These are phyloP conservation scores for Hyla sarda DNA, from an alignment of 2,113 vertebrate genomes.

Conservation along the genomic window DNA sequence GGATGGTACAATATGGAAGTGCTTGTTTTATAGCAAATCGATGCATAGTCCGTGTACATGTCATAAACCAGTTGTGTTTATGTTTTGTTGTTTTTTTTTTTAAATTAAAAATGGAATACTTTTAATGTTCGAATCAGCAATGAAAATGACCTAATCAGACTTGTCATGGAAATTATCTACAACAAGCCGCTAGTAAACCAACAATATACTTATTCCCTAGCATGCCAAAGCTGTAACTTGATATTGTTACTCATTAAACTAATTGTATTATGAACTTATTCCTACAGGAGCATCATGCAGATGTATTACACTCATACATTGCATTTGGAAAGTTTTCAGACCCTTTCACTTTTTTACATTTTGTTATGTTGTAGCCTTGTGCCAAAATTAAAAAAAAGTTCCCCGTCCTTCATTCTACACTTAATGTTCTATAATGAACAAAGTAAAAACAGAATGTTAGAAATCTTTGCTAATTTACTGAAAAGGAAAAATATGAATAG, in stretches of 20 bases:
- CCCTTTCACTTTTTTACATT: too few relatives aligned
- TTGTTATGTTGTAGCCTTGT: too few relatives aligned
- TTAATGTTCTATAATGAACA: too few relatives aligned
- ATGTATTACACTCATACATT: neutral
- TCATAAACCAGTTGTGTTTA: neutral
- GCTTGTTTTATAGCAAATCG: neutral
- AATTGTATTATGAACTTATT: neutral
- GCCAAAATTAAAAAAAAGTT: too few relatives aligned
- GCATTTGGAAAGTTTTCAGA: too few relatives aligned
- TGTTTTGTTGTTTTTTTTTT: neutral
- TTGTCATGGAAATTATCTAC: neutral
- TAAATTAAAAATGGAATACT: neutral
- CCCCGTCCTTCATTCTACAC: too few relatives aligned
- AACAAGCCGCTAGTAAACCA: neutral
- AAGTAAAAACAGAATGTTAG: too few relatives aligned
- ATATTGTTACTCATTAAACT: neutral
- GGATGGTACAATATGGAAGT: neutral
- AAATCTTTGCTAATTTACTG: too few relatives aligned
- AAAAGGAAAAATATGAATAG: too few relatives aligned
- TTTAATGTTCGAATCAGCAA: neutral
- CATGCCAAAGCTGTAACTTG: neutral
- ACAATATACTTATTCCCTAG: neutral
- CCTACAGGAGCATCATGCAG: neutral
- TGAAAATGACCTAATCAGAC: neutral
- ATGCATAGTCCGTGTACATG: neutral